These are phyloP conservation scores for Rhaphigaster nebulosa DNA, from an alignment of 2,888 invertebrate genomes.

Conservation along the genomic window DNA sequence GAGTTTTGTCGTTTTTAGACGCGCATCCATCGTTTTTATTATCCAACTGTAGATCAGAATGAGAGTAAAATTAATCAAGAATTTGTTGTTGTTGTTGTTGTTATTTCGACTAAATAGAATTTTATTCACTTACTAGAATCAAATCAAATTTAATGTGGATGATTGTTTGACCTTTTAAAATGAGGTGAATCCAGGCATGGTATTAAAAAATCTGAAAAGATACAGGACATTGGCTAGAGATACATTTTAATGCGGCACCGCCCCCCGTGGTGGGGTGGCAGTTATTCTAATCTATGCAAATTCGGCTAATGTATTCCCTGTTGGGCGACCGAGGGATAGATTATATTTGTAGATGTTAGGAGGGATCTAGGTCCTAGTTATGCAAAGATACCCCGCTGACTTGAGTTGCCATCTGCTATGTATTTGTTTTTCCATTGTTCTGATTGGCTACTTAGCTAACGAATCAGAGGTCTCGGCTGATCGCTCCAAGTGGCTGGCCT, in stretches of 20 bases:
- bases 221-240: background rate
- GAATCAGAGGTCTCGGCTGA: background rate
- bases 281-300: slow-evolving; percentile 51
- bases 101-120: too few species aligned
- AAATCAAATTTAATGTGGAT: too few species aligned
- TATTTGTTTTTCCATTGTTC: slow-evolving; percentile 22
- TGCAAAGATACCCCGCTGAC: background rate
- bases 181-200: background rate
- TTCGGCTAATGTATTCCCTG: slow-evolving; percentile 39
- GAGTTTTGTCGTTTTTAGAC: too few species aligned
- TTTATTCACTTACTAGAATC: too few species aligned
- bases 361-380: background rate
- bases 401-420: background rate
- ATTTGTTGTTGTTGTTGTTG: too few species aligned
- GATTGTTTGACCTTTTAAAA: background rate
- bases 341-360: slow-evolving; percentile 42
- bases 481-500: background rate
- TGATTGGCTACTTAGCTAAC: background rate
- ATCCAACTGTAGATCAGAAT: too few species aligned
- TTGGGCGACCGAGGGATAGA: background rate
- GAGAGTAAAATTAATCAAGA: too few species aligned
- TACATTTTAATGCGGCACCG: background rate
- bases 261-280: background rate
- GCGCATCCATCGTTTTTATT: too few species aligned
- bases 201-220: background rate